Evolutionary conservation across 2,888 invertebrate species (phyloP).

Genomic region (Aricia artaxerxes): DNA sequence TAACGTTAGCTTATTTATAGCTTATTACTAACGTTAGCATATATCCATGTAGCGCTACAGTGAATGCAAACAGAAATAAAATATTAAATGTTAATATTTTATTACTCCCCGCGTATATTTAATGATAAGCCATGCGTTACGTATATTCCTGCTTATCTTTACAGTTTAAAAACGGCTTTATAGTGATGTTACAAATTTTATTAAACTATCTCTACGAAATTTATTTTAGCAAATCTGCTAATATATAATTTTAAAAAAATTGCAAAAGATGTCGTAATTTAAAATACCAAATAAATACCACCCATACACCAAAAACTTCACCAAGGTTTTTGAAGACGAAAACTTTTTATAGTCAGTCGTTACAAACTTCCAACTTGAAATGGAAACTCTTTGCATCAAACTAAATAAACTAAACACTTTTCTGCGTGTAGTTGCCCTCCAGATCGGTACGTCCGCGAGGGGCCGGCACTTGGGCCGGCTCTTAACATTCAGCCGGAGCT

Average conservation of each 20-base stretch:
- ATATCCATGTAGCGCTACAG: not conserved
- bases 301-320: not conserved
- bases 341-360: not conserved
- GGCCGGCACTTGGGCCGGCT: constrained; percentile 58
- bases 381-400: not conserved
- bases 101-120: constrained; percentile 6
- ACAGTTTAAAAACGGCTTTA: not conserved
- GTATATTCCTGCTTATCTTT: constrained; percentile 23
- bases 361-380: not conserved
- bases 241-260: no score
- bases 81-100: constrained; percentile 28
- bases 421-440: constrained; percentile 29
- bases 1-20: not conserved
- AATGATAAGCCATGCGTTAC: constrained; percentile 16
- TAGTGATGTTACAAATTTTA: not conserved
- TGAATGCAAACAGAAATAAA: constrained; percentile 24
- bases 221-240: no score
- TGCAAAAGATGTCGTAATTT: no score
- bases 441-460: constrained; percentile 52
- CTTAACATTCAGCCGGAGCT: constrained; percentile 68
- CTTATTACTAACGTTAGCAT: not conserved
- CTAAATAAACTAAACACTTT: not conserved
- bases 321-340: no score
- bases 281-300: not conserved
- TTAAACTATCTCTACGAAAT: no score